Evolutionary conservation across 2,113 vertebrate species (phyloP).

Genomic region (Microtus oregoni): DNA sequence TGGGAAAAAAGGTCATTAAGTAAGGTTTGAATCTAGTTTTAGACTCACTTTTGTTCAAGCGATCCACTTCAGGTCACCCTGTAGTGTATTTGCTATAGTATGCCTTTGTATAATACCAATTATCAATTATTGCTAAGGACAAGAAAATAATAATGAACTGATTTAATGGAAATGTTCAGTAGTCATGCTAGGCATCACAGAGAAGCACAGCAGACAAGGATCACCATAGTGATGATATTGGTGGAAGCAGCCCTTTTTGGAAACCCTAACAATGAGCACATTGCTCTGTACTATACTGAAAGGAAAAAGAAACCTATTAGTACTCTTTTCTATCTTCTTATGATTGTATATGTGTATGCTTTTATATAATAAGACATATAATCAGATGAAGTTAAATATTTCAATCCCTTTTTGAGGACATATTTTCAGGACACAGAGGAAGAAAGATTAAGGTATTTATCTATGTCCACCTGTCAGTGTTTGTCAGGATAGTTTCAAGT

Average conservation of each 20-base stretch:
- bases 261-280: background rate
- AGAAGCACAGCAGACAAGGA: background rate
- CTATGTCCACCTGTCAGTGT: background rate
- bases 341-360: background rate
- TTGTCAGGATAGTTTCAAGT: background rate
- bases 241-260: background rate
- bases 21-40: conserved; percentile 16
- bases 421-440: background rate
- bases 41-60: background rate
- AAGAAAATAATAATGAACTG: background rate
- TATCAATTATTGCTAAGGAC: background rate
- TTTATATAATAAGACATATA: background rate
- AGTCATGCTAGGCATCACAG: background rate
- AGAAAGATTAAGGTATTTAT: background rate
- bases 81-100: background rate
- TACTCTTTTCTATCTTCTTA: conserved; percentile 17
- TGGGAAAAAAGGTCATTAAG: background rate
- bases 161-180: background rate
- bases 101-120: background rate
- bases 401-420: background rate
- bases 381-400: background rate
- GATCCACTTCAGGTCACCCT: background rate
- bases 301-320: background rate
- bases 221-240: background rate
- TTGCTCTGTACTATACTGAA: background rate